Evolutionary conservation across 1,140 invertebrate species (phyloP).

Genomic region (Drosophila equinoxialis): DNA sequence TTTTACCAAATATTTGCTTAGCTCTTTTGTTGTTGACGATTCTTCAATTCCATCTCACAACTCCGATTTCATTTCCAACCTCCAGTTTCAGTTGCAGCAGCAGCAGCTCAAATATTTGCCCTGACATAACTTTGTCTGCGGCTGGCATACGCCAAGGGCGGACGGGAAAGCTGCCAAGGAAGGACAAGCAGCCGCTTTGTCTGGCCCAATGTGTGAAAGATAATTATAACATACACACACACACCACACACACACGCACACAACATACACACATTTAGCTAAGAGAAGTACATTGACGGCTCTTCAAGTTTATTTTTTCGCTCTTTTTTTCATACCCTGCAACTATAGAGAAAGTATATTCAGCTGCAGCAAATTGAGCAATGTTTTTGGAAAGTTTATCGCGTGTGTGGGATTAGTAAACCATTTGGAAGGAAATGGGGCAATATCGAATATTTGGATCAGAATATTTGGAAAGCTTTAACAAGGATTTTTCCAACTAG

Average conservation of each 20-base stretch:
- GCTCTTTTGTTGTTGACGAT: slow-evolving; percentile 58
- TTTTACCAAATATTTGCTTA: slow-evolving; percentile 70
- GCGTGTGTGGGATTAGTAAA: too few species aligned
- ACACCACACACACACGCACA: slow-evolving; percentile 36
- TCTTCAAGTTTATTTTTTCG: slow-evolving; percentile 38
- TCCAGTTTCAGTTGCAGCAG: slow-evolving; percentile 4
- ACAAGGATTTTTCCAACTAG: not conserved
- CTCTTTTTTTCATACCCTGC: slow-evolving; percentile 22
- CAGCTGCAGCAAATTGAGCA: not conserved
- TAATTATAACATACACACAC: slow-evolving; percentile 69
- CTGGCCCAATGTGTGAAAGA: slow-evolving; percentile 72
- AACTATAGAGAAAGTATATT: not conserved
- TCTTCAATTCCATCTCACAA: slow-evolving; percentile 18
- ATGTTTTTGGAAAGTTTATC: not conserved
- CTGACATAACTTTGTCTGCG: slow-evolving; percentile 79
- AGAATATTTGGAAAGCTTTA: too few species aligned
- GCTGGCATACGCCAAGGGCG: slow-evolving; percentile 59
- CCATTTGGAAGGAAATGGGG: too few species aligned
- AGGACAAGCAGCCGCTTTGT: slow-evolving; percentile 53
- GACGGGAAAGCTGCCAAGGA: not conserved
- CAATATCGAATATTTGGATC: too few species aligned
- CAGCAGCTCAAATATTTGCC: slow-evolving; percentile 69
- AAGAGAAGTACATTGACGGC: not conserved
- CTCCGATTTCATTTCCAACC: not conserved
- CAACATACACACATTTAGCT: slow-evolving; percentile 19